A percentile compares a stretch with the other conserved stretches of the same genome.
Conservation (phyloP, 23 tunicate species). For the Diplosoma virens region DNA sequence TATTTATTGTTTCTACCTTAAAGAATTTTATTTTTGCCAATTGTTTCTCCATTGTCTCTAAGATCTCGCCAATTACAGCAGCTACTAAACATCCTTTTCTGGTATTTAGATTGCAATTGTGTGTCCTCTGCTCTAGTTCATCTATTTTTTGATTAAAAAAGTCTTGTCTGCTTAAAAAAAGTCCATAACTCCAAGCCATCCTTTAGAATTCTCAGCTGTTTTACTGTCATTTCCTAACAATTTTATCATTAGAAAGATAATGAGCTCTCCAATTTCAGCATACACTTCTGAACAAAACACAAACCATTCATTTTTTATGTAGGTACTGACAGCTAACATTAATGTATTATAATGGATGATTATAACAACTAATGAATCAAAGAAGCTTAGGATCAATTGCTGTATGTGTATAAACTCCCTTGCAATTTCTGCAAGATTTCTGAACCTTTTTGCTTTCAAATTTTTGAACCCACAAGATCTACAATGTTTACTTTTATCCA, state of each 20-base stretch:
- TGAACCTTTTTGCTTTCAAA: neutral
- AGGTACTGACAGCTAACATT: conserved; percentile 4
- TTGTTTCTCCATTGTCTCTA: neutral
- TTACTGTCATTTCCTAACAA: neutral
- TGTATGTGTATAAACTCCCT: neutral
- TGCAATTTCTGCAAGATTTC: neutral
- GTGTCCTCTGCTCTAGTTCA: conserved; percentile 3
- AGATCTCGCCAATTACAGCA: conserved; percentile 5
- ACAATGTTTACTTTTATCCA: neutral
- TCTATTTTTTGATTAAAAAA: neutral
- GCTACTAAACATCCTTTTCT: neutral
- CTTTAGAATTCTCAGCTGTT: conserved; percentile 1
- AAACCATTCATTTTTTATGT: neutral
- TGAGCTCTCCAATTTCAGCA: neutral
- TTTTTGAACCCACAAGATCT: neutral
- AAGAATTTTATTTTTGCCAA: neutral
- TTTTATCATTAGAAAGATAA: neutral
- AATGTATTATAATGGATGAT: neutral
- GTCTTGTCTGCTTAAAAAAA: too few relatives aligned
- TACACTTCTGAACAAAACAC: neutral
- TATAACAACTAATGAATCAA: neutral
- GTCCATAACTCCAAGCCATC: conserved; percentile 9
- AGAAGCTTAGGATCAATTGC: conserved; percentile 6
- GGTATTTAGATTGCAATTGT: neutral
- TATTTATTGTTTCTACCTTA: conserved; percentile 8